Evolutionary conservation across 2,113 vertebrate genomes (phyloP), one percentile per base, ranked within the genome.

Genomic region (Mormoops blainvillei): DNA sequence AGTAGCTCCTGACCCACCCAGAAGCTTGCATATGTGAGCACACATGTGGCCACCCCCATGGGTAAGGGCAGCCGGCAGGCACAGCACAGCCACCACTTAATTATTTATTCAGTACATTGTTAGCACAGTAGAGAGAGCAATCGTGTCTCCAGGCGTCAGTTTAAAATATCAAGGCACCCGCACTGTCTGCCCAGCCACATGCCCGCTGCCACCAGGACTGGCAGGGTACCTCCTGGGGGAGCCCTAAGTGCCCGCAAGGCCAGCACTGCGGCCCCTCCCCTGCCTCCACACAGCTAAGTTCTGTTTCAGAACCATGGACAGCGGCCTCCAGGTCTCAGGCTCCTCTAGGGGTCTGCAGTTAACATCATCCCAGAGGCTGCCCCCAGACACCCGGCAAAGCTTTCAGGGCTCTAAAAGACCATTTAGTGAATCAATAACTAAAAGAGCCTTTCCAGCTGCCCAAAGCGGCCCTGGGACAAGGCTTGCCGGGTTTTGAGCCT

Each of bases 101-200:
- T 98, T 98, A 98, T 98, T 98, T 98, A 98, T 97, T 97, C 87
- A 20, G 74, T 94, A 97, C 98, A 95, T 96, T 97, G 97, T 97
- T 96, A 98, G 95, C 3, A 26, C n/a, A 89, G 97, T 81, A 88
- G 97, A 96, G 89, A 97, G 93, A 98, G 98, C 92, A 94, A 93
- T 96, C 65, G 70, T 88, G 81, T 97, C 97, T 36, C 91, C 89
- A 36, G 97, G 4, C 97, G 97, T 98, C 98, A 97, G 97, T n/a
- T n/a, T 5, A 89, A 96, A 96, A 96, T 74, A 98, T 97, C 88
- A 87, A 97, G 41, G 1, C 96, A 87, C 97, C 97, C 33, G 65
- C 97, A 96, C 96, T 0, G 88, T 92, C 97, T 95, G 18, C 95
- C 83, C 45, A 0, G 96, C 93, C 97, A 92, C 96, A 95, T 84